Evolutionary conservation across 2,888 invertebrate genomes (phyloP), one percentile per base, ranked within the genome.

Genomic region (Elmis aenea): DNA sequence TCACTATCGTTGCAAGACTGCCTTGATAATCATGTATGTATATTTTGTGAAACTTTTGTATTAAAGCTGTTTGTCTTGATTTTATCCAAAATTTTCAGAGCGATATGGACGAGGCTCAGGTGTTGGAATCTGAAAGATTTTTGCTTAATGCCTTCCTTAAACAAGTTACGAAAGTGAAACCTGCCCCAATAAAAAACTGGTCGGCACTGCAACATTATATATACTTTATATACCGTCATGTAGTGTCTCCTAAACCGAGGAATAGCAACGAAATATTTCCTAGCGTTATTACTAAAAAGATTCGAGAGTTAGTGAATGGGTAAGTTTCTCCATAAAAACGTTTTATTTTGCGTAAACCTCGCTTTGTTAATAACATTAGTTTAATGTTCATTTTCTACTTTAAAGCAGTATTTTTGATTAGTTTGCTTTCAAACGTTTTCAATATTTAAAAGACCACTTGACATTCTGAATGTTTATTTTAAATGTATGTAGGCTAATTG

Each of bases 181-280:
- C 51, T n/a, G 41, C 38, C 13, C 45, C 47, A 9, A 43, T 48
- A 9, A 44, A 38, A 27, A 52, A 57, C 26, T 65, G 65, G 65
- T 51, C 59, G 16, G 59, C 59, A 36, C 42, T 65, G 23, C 62
- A 62, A 26, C 65, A 65, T 54, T 63, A 58, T 45, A 50, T 64
- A 49, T 58, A 59, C 47, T 63, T 57, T 45, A 54, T 61, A 22
- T 65, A 64, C 46, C 55, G 65, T 38, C 58, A 61, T 37, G 64
- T 62, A 47, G 55, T 59, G 25, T 57, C 58, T 22, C 43, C 50
- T 23, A 54, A 51, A 39, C 65, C 64, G 11, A 53, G 55, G 32
- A 50, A 53, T 27, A 52, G 50, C 18, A 52, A 51, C 28, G 60
- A 64, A 35, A 46, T 52, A 23, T 44, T 62, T 13, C 56, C 60